phyloP scores from a whole-genome alignment of 2,113 vertebrate species.

The Notothenia coriiceps region DNA sequence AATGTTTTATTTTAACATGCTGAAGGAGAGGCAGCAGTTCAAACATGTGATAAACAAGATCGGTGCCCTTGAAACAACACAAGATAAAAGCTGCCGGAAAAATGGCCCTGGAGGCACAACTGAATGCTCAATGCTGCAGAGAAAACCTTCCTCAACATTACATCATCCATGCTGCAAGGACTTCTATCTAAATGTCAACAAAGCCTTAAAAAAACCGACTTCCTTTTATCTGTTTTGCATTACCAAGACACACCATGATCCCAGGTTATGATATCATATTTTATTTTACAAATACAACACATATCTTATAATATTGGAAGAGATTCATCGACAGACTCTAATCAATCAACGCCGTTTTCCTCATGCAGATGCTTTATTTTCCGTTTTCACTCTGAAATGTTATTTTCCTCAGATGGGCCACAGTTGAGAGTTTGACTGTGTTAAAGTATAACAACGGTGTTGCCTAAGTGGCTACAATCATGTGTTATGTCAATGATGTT shows the following conservation, averaged over 20 bases:
- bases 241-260: background rate
- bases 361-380: conserved; percentile 5
- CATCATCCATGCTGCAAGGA: conserved; percentile 10
- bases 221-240: background rate
- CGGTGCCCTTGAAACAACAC: conserved; percentile 17
- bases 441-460: background rate
- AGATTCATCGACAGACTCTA: background rate
- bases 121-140: background rate
- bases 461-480: conserved; percentile 5
- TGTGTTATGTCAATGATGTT: conserved; percentile 11
- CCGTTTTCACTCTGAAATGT: background rate
- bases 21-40: background rate
- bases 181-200: conserved; percentile 8
- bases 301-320: background rate
- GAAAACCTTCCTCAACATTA: background rate
- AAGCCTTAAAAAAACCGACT: conserved; percentile 7
- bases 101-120: background rate
- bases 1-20: no score
- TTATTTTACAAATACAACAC: background rate
- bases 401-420: background rate
- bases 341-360: background rate
- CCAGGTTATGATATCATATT: background rate
- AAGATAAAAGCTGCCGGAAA: background rate
- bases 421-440: background rate
- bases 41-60: background rate